phyloP scores from a whole-genome alignment of 2,888 invertebrate species.

The Minunthozetes semirufus region DNA sequence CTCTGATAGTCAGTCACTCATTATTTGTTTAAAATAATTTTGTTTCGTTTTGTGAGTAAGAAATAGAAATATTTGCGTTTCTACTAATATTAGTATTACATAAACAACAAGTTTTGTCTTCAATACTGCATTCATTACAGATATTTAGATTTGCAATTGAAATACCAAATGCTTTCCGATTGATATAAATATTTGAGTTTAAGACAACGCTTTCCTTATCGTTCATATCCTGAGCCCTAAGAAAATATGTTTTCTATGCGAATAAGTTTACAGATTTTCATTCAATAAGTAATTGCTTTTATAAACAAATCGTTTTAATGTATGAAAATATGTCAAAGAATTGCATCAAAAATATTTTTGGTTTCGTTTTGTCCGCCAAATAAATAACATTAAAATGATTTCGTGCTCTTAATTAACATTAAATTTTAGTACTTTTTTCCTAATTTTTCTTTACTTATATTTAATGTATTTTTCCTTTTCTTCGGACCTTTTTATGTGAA shows the following conservation, averaged over 20 bases:
- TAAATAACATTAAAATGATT: background rate
- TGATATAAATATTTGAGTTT: no score
- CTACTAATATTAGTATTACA: background rate
- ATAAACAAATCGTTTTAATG: background rate
- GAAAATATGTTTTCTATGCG: no score
- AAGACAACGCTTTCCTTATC: no score
- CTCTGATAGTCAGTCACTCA: background rate
- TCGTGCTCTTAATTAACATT: background rate
- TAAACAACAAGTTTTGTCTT: background rate
- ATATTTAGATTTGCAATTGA: no score
- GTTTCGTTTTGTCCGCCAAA: background rate
- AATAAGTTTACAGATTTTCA: no score
- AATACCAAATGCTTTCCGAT: no score
- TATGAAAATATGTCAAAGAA: background rate
- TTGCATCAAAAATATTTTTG: background rate
- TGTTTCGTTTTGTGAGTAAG: background rate
- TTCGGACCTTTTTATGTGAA: background rate
- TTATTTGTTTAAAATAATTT: conserved; percentile 8
- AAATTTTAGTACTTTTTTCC: background rate
- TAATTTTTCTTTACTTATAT: background rate
- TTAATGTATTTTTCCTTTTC: background rate
- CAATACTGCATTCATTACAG: no score
- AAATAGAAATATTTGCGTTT: conserved; percentile 5
- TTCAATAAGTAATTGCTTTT: no score
- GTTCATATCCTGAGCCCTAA: no score